These are phyloP conservation scores for Scaptomyza pallida DNA, from an alignment of 1,140 invertebrate species.

Conservation along the genomic window DNA sequence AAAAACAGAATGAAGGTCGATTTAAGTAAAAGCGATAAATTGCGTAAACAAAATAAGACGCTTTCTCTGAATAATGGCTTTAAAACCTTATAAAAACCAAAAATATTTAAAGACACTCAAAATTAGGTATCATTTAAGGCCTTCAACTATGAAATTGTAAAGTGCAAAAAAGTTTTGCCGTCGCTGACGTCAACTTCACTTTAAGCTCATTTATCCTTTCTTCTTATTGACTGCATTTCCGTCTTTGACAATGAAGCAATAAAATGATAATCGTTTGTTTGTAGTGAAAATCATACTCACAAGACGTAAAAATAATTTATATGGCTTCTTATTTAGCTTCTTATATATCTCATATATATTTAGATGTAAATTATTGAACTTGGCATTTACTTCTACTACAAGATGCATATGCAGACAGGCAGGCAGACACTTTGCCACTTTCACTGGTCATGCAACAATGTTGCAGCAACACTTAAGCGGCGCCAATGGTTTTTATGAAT, in stretches of 20 bases:
- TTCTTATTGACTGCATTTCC: conserved; percentile 27
- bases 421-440: conserved; percentile 13
- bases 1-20: conserved; percentile 2
- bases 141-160: neutral
- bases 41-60: neutral
- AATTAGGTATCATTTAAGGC: neutral
- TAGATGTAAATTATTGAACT: conserved; percentile 5
- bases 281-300: neutral
- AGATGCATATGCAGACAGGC: conserved; percentile 12
- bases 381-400: conserved; percentile 19
- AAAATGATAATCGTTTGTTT: neutral
- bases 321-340: too few species aligned
- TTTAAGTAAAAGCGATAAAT: neutral
- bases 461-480: conserved; percentile 31
- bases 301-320: neutral
- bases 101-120: too few species aligned
- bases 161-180: conserved; percentile 18
- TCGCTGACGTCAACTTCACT: conserved; percentile 8
- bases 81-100: too few species aligned
- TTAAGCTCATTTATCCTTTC: neutral
- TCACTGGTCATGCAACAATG: conserved; percentile 40
- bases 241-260: neutral
- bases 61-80: neutral
- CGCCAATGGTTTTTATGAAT: conserved; percentile 57
- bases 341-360: neutral